phyloP scores from a whole-genome alignment of 2,797 vertebrate genomes.

The Apogon talboti region DNA sequence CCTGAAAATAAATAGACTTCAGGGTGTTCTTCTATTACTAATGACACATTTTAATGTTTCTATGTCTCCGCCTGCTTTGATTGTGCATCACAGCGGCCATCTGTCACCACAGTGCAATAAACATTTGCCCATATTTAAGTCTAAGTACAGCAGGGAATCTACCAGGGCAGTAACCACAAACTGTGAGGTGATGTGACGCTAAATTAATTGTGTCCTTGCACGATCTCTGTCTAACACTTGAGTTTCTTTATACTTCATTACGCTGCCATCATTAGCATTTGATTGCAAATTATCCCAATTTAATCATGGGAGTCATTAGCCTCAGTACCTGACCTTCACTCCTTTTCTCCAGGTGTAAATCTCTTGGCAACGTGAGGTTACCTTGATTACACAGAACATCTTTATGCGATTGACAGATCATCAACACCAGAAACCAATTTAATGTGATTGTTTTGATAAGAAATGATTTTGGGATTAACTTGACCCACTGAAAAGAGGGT shows the following conservation, averaged over 20 bases:
- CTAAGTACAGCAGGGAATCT: not conserved
- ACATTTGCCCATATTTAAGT: not conserved
- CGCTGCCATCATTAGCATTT: conserved; percentile 33
- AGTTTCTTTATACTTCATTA: conserved; percentile 42
- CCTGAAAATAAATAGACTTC: no score
- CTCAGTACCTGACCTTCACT: conserved; percentile 23
- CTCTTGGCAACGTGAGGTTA: not conserved
- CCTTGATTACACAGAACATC: conserved; percentile 1
- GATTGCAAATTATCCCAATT: conserved; percentile 27
- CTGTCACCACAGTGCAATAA: conserved; percentile 9
- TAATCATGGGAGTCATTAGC: conserved; percentile 18
- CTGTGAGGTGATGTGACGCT: conserved; percentile 10
- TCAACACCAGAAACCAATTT: not conserved
- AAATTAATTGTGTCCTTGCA: conserved; percentile 14
- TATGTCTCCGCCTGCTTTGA: conserved; percentile 1
- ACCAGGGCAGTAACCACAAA: conserved; percentile 4
- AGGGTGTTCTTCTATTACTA: no score
- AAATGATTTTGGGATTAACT: no score
- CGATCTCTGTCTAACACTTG: conserved; percentile 1
- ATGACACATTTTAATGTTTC: not conserved
- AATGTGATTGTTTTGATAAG: not conserved
- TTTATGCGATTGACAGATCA: not conserved
- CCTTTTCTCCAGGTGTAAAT: not conserved
- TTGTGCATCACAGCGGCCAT: not conserved
- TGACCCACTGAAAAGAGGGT: no score